Conservation (phyloP, 2,888 invertebrate species). For the Tholera decimalis region DNA sequence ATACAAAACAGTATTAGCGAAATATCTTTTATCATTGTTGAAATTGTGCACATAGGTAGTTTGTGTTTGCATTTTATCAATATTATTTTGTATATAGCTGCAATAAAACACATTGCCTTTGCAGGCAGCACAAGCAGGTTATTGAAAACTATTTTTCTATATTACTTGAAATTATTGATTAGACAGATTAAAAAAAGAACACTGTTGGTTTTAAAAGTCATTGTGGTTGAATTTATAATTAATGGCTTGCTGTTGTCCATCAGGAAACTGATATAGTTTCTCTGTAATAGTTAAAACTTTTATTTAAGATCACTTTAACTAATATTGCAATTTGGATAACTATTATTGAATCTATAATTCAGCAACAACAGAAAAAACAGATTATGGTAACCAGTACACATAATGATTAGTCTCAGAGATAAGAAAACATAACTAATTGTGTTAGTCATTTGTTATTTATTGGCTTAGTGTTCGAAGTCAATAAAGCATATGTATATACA, state of each 20-base stretch:
- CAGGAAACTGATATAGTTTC: neutral
- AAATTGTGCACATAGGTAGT: neutral
- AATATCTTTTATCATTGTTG: neutral
- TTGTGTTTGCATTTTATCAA: neutral
- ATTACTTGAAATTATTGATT: neutral
- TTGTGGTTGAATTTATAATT: neutral
- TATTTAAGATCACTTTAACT: neutral
- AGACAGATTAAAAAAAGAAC: no score
- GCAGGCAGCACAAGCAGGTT: no score
- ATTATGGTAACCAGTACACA: constrained; percentile 4
- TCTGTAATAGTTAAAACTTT: neutral
- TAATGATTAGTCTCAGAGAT: constrained; percentile 13
- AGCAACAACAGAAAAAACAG: neutral
- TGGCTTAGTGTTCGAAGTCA: neutral
- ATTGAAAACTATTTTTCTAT: neutral
- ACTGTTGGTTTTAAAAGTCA: neutral
- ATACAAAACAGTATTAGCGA: constrained; percentile 3
- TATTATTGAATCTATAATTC: no score
- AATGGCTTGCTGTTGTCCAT: no score
- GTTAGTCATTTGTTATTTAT: constrained; percentile 16
- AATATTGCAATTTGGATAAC: neutral
- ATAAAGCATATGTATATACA: constrained; percentile 3
- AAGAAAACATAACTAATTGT: constrained; percentile 4
- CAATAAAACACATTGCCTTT: constrained; percentile 5
- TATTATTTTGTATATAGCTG: constrained; percentile 2